phyloP scores from a whole-genome alignment of 2,888 invertebrate genomes.

The Aphidoletes aphidimyza region DNA sequence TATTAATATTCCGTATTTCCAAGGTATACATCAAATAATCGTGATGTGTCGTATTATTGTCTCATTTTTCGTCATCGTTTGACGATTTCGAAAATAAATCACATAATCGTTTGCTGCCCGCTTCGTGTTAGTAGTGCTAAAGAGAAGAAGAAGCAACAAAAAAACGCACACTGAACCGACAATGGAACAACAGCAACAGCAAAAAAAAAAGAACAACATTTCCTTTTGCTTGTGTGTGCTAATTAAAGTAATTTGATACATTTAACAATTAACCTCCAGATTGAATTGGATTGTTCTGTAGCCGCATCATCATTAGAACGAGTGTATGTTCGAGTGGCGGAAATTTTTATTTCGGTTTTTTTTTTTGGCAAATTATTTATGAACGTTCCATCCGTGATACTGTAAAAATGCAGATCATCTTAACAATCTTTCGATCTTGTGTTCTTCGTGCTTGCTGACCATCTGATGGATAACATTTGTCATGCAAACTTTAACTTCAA shows the following conservation, averaged over 20 bases:
- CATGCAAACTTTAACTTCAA: constrained; percentile 8
- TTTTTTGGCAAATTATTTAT: not conserved
- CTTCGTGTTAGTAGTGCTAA: not conserved
- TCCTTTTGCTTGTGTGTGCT: constrained; percentile 10
- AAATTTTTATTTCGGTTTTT: not conserved
- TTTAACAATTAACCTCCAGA: not conserved
- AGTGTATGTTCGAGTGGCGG: too few species aligned
- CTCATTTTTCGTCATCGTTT: not conserved
- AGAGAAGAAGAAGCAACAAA: not conserved
- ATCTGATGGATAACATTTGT: not conserved
- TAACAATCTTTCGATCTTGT: not conserved
- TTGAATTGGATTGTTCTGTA: too few species aligned
- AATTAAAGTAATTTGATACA: constrained; percentile 17
- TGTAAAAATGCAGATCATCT: not conserved
- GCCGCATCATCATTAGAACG: too few species aligned
- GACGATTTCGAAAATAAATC: constrained; percentile 8
- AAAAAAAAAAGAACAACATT: not conserved
- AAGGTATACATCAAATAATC: not conserved
- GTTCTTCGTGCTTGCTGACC: not conserved
- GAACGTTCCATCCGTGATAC: too few species aligned
- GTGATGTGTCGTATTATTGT: not conserved
- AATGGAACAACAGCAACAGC: too few species aligned
- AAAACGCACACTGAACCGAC: too few species aligned
- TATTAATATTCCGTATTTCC: not conserved
- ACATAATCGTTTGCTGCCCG: constrained; percentile 4